phyloP scores from a whole-genome alignment of 35 echinoderm and acorn worm species.

The Ophioderma brevispina region DNA sequence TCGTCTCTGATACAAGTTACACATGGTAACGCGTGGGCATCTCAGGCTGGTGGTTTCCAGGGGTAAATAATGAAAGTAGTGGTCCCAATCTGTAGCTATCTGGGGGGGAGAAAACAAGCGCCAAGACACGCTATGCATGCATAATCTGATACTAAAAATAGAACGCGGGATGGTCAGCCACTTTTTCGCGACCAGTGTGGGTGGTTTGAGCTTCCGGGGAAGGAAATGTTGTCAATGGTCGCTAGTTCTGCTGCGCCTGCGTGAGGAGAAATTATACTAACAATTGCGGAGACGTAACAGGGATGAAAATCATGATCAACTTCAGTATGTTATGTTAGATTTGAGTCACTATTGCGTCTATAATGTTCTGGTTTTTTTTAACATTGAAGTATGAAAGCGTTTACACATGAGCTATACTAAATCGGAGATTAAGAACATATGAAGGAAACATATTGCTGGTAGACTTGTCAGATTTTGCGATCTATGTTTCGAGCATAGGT shows the following conservation, averaged over 20 bases:
- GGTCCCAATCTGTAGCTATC: not conserved
- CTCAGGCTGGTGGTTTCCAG: not conserved
- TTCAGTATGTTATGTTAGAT: constrained; percentile 61
- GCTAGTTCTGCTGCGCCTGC: not conserved
- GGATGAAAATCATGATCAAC: constrained; percentile 94
- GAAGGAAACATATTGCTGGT: too few relatives aligned
- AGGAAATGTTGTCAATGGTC: not conserved
- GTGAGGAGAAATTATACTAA: constrained; percentile 34
- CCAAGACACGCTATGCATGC: constrained; percentile 7
- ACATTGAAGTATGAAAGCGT: too few relatives aligned
- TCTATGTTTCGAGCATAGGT: too few relatives aligned
- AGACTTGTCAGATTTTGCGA: too few relatives aligned
- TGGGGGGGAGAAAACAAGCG: not conserved
- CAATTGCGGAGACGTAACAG: constrained; percentile 99
- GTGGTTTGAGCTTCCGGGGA: not conserved
- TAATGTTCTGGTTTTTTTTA: not conserved
- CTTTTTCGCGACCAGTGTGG: not conserved
- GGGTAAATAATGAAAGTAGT: too few relatives aligned
- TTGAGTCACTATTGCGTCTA: not conserved
- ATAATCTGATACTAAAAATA: constrained; percentile 40
- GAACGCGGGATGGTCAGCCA: not conserved
- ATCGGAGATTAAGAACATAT: too few relatives aligned
- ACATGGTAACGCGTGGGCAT: not conserved
- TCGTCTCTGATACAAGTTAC: too few relatives aligned
- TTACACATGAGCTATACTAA: too few relatives aligned